A percentile compares a stretch with the other conserved stretches of the same genome.
Evolutionary conservation across 1,140 invertebrate species (phyloP).

Genomic region (Leptopilina clavipes): DNA sequence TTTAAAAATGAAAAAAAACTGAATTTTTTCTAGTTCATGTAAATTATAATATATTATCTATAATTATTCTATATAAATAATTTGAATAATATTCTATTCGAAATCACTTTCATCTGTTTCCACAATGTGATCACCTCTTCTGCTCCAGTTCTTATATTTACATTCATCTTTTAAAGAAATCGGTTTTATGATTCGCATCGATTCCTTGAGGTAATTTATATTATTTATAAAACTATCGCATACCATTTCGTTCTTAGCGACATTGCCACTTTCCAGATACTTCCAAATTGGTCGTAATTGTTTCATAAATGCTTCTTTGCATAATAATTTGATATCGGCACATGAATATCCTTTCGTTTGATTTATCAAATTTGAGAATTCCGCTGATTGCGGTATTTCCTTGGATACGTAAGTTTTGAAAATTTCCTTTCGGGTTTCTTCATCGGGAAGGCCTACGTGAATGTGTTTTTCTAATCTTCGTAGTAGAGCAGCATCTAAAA

Average conservation of each 20-base stretch:
- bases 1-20: not conserved
- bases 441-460: slow-evolving; percentile 85
- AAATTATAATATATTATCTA: too few relatives aligned
- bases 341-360: slow-evolving; percentile 88
- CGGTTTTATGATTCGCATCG: slow-evolving; percentile 58
- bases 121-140: slow-evolving; percentile 18
- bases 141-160: slow-evolving; percentile 64
- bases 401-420: slow-evolving; percentile 77
- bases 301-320: slow-evolving; percentile 89
- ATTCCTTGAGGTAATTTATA: slow-evolving; percentile 52
- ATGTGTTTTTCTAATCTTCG: slow-evolving; percentile 92
- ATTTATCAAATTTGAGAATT: slow-evolving; percentile 77
- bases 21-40: too few relatives aligned
- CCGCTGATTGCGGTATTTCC: slow-evolving; percentile 63
- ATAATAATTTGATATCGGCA: slow-evolving; percentile 90
- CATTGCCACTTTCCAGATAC: slow-evolving; percentile 56
- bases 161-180: slow-evolving; percentile 52
- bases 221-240: slow-evolving; percentile 54
- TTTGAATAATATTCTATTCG: not conserved
- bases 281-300: slow-evolving; percentile 72
- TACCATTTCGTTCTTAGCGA: slow-evolving; percentile 51
- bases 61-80: too few relatives aligned
- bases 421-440: slow-evolving; percentile 79
- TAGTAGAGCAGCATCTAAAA: slow-evolving; percentile 91
- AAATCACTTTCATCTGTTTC: not conserved